These are phyloP conservation scores for Molanna angustata DNA, from an alignment of 2,888 invertebrate species.

Conservation along the genomic window DNA sequence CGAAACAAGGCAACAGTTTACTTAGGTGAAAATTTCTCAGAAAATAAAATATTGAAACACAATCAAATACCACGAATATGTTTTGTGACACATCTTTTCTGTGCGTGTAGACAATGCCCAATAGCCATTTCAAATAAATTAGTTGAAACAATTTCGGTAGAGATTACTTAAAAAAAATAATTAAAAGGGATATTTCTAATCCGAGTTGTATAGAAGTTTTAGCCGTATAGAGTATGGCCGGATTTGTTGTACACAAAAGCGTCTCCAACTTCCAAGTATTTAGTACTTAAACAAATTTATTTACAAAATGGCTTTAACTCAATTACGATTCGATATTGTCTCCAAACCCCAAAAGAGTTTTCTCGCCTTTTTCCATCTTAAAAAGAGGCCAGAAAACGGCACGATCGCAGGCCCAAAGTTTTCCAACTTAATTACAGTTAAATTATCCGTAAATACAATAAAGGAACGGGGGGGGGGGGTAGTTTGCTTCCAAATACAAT, in stretches of 20 bases:
- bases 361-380: not conserved
- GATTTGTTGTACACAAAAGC: not conserved
- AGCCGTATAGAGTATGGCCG: not conserved
- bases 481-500: conserved; percentile 9
- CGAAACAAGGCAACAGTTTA: too few species aligned
- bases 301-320: conserved; percentile 6
- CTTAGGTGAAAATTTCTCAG: too few species aligned
- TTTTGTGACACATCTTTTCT: too few species aligned
- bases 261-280: not conserved
- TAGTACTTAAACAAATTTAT: not conserved
- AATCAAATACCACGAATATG: too few species aligned
- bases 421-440: conserved; percentile 18
- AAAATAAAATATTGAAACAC: too few species aligned
- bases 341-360: conserved; percentile 8
- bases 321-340: conserved; percentile 10
- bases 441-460: conserved; percentile 20
- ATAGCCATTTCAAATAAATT: too few species aligned
- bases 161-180: too few species aligned
- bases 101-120: too few species aligned
- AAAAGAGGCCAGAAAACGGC: not conserved
- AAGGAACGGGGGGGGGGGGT: not conserved
- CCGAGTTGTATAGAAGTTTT: too few species aligned
- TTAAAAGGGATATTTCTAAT: too few species aligned
- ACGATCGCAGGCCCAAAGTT: conserved; percentile 6
- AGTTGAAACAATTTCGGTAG: too few species aligned